These are phyloP conservation scores for Halcyon badia DNA, from an alignment of 2,797 vertebrate genomes.

Conservation along the genomic window DNA sequence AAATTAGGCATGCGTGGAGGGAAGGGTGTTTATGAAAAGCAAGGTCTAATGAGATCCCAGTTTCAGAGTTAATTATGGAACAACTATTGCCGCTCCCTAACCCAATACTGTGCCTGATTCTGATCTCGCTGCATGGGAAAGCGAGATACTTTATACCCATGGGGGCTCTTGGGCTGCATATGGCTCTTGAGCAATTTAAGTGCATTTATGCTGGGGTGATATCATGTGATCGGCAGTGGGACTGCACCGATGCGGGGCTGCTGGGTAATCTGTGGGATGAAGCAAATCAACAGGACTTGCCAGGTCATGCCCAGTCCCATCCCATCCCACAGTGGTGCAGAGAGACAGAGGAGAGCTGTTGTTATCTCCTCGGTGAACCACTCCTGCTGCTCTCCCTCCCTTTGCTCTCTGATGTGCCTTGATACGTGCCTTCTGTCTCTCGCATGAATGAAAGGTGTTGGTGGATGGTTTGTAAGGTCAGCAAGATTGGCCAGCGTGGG, in stretches of 20 bases:
- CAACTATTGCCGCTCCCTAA: constrained; percentile 66
- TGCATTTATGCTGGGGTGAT: constrained; percentile 57
- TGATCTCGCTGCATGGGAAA: constrained; percentile 60
- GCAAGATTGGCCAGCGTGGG: constrained; percentile 46
- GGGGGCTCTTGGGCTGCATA: constrained; percentile 63
- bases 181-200: constrained; percentile 69
- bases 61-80: constrained; percentile 73
- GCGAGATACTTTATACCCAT: constrained; percentile 66
- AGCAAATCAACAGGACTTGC: constrained; percentile 72
- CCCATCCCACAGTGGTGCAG: constrained; percentile 56
- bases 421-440: constrained; percentile 57
- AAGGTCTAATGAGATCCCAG: constrained; percentile 59
- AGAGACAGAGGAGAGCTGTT: constrained; percentile 53
- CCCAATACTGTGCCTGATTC: constrained; percentile 29
- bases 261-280: constrained; percentile 76
- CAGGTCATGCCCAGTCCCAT: constrained; percentile 68
- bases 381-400: constrained; percentile 71
- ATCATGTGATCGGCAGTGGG: constrained; percentile 62
- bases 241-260: constrained; percentile 23
- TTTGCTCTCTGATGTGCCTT: constrained; percentile 66
- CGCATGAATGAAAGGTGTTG: constrained; percentile 52
- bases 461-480: constrained; percentile 69
- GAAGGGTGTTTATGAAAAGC: constrained; percentile 71
- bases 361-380: constrained; percentile 49
- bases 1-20: constrained; percentile 64